Percentiles rank a stretch among this genome's conserved stretches.
These are phyloP conservation scores for Lamprologus callipterus DNA, from an alignment of 2,113 vertebrate species.

Conservation along the genomic window DNA sequence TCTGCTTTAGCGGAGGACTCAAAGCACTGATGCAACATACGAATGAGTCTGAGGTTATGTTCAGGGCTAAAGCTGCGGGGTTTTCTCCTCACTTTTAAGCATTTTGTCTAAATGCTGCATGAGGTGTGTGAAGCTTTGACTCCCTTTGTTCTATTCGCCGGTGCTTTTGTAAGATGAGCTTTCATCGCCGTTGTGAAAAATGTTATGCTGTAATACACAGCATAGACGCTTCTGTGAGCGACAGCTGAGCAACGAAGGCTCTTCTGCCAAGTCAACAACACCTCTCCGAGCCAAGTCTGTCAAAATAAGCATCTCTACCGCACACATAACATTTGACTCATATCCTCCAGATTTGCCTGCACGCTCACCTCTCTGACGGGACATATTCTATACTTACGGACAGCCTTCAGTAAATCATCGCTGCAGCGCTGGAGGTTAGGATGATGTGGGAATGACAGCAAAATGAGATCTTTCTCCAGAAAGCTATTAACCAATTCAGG, in stretches of 20 bases:
- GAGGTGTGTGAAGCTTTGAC: neutral
- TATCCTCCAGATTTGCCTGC: neutral
- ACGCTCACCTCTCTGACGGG: neutral
- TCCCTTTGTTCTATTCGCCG: rapidly evolving
- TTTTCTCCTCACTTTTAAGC: neutral
- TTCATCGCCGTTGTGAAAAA: neutral
- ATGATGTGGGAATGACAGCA: neutral
- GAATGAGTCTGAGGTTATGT: neutral
- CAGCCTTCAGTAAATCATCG: neutral
- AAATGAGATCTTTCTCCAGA: neutral
- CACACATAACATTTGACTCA: neutral
- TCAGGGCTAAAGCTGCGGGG: neutral
- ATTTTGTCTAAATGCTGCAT: neutral
- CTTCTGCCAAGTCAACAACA: neutral
- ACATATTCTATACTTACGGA: neutral
- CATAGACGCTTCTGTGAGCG: neutral
- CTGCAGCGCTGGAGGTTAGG: neutral
- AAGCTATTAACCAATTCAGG: neutral
- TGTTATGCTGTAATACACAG: neutral
- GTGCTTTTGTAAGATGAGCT: neutral
- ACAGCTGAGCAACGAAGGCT: neutral
- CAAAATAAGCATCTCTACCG: neutral
- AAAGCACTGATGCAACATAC: neutral
- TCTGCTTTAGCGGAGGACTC: neutral
- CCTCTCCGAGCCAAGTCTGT: neutral